Percentiles rank a stretch among this genome's conserved stretches.
phyloP scores from a whole-genome alignment of 2,797 vertebrate genomes.

The Pseudomugil tenellus region DNA sequence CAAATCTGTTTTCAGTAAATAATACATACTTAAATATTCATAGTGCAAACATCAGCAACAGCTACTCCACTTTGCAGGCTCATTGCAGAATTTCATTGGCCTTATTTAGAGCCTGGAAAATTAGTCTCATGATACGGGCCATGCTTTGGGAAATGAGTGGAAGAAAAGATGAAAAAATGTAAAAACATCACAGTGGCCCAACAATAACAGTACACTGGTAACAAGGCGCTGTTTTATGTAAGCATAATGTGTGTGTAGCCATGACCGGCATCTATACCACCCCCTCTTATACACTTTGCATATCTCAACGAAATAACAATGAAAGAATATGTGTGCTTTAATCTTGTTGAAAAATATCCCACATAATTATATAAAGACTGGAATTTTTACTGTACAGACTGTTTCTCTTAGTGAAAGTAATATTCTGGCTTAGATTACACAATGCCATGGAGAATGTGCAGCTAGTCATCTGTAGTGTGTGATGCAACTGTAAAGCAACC shows the following conservation, averaged over 20 bases:
- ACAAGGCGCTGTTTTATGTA: background rate
- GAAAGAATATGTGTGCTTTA: background rate
- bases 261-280: background rate
- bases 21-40: background rate
- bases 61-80: background rate
- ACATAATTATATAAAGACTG: background rate
- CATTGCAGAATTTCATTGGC: background rate
- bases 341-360: background rate
- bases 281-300: background rate
- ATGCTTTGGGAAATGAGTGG: background rate
- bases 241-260: background rate
- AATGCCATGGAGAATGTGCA: constrained; percentile 18
- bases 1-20: background rate
- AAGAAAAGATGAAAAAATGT: background rate
- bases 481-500: constrained; percentile 66
- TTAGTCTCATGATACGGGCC: background rate
- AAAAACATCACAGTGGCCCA: background rate
- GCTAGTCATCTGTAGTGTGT: constrained; percentile 55
- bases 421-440: constrained; percentile 29
- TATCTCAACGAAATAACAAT: too few relatives aligned
- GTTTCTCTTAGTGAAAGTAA: constrained; percentile 26
- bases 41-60: background rate
- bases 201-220: background rate
- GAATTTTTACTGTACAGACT: constrained; percentile 2
- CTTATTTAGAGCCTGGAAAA: background rate